Conservation (phyloP, 2,113 vertebrate species). For the Pagrus major region DNA sequence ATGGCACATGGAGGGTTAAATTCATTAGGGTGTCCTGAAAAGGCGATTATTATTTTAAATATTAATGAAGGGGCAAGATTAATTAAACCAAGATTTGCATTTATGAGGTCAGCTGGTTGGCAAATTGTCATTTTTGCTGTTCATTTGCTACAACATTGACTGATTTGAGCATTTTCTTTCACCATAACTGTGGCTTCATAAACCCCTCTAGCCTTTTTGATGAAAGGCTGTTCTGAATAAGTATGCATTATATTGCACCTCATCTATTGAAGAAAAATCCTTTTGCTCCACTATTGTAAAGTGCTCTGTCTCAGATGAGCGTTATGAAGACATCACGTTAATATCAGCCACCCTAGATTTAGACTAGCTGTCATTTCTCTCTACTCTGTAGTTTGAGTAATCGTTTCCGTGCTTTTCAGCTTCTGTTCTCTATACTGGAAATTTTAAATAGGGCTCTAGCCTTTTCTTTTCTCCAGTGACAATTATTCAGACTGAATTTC, state of each 20-base stretch:
- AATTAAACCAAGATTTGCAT: slow-evolving; percentile 17
- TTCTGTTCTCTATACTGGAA: slow-evolving; percentile 32
- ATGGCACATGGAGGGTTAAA: not conserved
- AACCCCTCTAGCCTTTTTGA: not conserved
- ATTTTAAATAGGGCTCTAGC: slow-evolving; percentile 45
- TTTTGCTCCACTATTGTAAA: not conserved
- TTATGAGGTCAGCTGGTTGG: not conserved
- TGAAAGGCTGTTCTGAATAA: not conserved
- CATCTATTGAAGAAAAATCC: slow-evolving; percentile 15
- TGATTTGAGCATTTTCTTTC: not conserved
- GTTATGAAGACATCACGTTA: slow-evolving; percentile 37
- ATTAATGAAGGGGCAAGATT: slow-evolving; percentile 7
- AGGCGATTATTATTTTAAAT: slow-evolving; percentile 9
- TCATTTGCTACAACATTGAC: not conserved
- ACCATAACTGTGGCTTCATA: not conserved
- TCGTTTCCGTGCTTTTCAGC: slow-evolving; percentile 39
- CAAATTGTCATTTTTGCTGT: not conserved
- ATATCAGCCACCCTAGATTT: slow-evolving; percentile 22
- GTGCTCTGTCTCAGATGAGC: slow-evolving; percentile 3
- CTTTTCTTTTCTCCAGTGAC: slow-evolving; percentile 36
- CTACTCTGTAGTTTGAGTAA: slow-evolving; percentile 30
- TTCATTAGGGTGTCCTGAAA: not conserved
- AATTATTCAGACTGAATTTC: slow-evolving; percentile 50
- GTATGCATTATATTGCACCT: slow-evolving; percentile 13
- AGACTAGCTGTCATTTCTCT: slow-evolving; percentile 35